phyloP scores from a whole-genome alignment of 2,888 invertebrate genomes.

The Sepioteuthis lessoniana region DNA sequence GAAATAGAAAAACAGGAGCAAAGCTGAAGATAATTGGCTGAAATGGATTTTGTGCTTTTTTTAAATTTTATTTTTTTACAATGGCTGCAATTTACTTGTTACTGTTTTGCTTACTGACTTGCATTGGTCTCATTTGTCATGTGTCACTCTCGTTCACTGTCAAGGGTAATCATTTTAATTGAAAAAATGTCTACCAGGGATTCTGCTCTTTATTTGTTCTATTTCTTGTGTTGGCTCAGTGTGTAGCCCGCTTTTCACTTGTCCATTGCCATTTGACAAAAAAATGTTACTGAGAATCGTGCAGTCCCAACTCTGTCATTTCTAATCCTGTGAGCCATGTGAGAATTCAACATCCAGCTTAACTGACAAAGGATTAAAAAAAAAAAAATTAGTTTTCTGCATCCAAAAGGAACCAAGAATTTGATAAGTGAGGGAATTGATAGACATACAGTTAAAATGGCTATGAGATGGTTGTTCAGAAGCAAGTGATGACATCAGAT shows the following conservation, averaged over 20 bases:
- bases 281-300: neutral
- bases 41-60: neutral
- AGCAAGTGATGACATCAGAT: constrained; percentile 16
- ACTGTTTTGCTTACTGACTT: neutral
- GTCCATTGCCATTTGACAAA: neutral
- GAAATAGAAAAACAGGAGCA: neutral
- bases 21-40: neutral
- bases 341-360: neutral
- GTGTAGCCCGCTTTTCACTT: neutral
- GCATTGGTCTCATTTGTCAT: neutral
- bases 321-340: neutral
- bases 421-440: neutral
- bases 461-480: neutral
- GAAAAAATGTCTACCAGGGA: neutral
- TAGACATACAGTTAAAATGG: neutral
- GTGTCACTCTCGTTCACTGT: neutral
- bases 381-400: neutral
- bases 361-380: neutral
- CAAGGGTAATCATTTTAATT: constrained; percentile 13
- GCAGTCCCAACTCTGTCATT: neutral
- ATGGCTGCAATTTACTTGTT: neutral
- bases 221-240: neutral
- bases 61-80: neutral
- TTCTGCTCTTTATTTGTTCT: neutral
- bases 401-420: neutral